Conservation (phyloP, 1,140 invertebrate species). For the Schlechtendalia chinensis region DNA sequence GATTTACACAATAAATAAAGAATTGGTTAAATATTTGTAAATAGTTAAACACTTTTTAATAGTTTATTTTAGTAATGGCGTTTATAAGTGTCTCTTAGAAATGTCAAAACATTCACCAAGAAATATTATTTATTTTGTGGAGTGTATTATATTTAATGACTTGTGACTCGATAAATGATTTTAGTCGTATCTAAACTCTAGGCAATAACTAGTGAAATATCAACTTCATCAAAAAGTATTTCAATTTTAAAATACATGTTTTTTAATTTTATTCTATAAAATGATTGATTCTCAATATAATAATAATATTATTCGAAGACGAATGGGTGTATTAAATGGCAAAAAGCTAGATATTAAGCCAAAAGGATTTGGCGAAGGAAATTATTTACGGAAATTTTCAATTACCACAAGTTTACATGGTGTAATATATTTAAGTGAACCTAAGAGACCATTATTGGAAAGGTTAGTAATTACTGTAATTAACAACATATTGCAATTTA, state of each 20-base stretch:
- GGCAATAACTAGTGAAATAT: too few relatives aligned
- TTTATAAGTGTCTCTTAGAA: neutral
- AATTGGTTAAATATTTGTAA: neutral
- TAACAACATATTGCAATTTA: neutral
- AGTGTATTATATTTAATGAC: too few relatives aligned
- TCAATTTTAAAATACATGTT: neutral
- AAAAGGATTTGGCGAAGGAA: conserved; percentile 14
- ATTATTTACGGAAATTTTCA: conserved; percentile 24
- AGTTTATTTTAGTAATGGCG: neutral
- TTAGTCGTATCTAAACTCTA: too few relatives aligned
- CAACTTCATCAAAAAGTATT: neutral
- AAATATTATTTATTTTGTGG: neutral
- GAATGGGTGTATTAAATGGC: conserved; percentile 37
- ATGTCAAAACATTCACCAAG: neutral
- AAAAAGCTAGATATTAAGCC: conserved; percentile 3
- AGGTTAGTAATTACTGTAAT: neutral
- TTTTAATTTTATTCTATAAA: neutral
- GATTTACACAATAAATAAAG: neutral
- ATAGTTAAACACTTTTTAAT: neutral
- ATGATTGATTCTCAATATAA: conserved; percentile 2
- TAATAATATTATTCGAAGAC: conserved; percentile 16
- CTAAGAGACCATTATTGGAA: conserved; percentile 19
- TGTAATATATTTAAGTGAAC: conserved; percentile 30
- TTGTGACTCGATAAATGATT: too few relatives aligned
- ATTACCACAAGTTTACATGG: conserved; percentile 28